Base-by-base conservation (phyloP, 2,113 vertebrate genomes). In the Puffinus mauretanicus region DNA sequence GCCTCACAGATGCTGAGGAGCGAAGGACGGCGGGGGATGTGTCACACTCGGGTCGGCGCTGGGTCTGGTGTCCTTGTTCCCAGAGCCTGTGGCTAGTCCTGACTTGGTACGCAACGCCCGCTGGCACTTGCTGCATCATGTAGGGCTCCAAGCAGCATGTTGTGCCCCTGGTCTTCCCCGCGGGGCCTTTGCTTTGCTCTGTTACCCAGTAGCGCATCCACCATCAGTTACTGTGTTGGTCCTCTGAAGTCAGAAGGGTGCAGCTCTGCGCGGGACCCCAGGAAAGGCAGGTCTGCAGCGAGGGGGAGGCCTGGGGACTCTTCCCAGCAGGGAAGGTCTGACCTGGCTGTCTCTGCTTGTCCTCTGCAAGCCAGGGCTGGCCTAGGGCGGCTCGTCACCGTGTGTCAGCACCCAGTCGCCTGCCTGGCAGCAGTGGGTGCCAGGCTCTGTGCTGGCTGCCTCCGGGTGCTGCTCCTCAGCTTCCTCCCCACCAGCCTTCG, bases 11-110 rank as follows among this genome's bases (percentile, higher is more conserved):
- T 21, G 7, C 38, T 29, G 58, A n/a, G 73, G 71, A 64, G 20
- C 11, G 2, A n/a, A 65, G 51, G 58, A 18, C 6, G 1, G 6
- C 36, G 51, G 40, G n/a, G 55, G 20, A 55, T 8, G 17, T 22
- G 21, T 20, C 69, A 54, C 1, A 0, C 38, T 1, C 10, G 12
- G 24, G 16, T 32, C 18, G 20, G 27, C 11, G 1, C 40, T 3
- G 4, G 62, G 3, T 14, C 42, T 49, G 42, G 9, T 61, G 51
- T 46, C 21, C 49, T 62, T 3, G 0, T 44, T 82, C 57, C 61
- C 58, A 19, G 80, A 83, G 83, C 26, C 54, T 24, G 24, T 49
- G 51, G 7, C 16, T 5, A 5, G 6, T 60, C 77, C 38, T 55
- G 47, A 10, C 42, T 40, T 4, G 5, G 49, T 9, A 26, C 46